Evolutionary conservation across 2,888 invertebrate genomes (phyloP), one percentile per base, ranked within the genome.

Genomic region (Erannis defoliaria): DNA sequence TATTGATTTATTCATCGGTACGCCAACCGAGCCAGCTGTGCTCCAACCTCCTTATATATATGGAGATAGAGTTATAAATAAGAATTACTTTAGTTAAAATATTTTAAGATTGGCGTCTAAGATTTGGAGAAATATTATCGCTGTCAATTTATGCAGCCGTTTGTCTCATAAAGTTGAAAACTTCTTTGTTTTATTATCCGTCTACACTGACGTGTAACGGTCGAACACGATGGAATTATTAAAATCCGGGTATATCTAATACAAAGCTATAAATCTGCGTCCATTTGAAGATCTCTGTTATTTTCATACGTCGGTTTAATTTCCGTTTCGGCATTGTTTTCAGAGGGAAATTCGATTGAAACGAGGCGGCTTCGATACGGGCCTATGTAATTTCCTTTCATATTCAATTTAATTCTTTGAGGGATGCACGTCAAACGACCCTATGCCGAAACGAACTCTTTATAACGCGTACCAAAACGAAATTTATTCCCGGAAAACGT

Each of bases 261-360:
- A 60, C 54, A 61, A 40, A 42, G 72, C 72, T 74, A 76, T 79
- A 81, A 81, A 78, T 80, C 76, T 71, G 72, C 73, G 77, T 78
- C 80, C 83, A 78, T 83, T 83, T 72, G 73, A 71, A 79, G 78
- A 82, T 82, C 77, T 79, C 78, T 69, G 76, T 82, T 85, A 83
- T 86, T 85, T 85, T 86, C 82, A 81, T 81, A 85, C 82, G 85
- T 88, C 77, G 81, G 78, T 81, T 90, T 90, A 90, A 91, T 91
- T 90, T 92, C 91, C 91, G 91, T 78, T 84, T 74, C 68, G 78
- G 82, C 87, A 85, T 89, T 90, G 89, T 92, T 90, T 90, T 91
- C 84, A 81, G 78, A 82, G 84, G 81, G 84, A 85, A 82, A 86
- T 87, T 88, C 87, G 86, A 88, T 89, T 85, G 85, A 82, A 84